Conservation (phyloP, 2,113 vertebrate genomes). For the Dasyurus viverrinus region DNA sequence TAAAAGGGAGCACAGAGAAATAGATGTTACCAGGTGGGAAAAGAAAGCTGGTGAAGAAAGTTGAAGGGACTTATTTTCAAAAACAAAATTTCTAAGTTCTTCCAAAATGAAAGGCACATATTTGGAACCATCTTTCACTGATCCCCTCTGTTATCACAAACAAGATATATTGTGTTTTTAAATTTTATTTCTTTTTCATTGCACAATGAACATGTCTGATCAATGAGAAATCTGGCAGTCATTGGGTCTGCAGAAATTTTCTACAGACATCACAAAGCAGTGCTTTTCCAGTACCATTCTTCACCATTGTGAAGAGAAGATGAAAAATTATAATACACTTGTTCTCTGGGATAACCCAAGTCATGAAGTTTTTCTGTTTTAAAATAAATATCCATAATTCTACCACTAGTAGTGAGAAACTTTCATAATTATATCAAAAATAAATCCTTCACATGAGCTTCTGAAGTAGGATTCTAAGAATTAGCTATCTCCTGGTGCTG, state of each 20-base stretch:
- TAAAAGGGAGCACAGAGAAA: background rate
- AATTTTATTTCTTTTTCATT: background rate
- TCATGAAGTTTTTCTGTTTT: background rate
- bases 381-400: background rate
- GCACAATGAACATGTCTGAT: background rate
- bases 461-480: background rate
- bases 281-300: background rate
- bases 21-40: background rate
- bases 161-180: background rate
- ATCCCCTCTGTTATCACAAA: background rate
- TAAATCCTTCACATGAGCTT: background rate
- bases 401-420: background rate
- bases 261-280: background rate
- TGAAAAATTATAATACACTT: background rate
- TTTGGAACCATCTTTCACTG: background rate
- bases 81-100: too few species aligned
- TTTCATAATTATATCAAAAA: background rate
- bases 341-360: background rate
- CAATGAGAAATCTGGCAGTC: background rate
- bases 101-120: background rate
- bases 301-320: background rate
- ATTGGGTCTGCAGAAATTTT: background rate
- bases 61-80: background rate
- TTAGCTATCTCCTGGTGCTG: background rate
- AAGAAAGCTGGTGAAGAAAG: too few species aligned